A percentile compares a stretch with the other conserved stretches of the same genome.
phyloP scores from a whole-genome alignment of 2,888 invertebrate genomes.

The Cantharis rufa region DNA sequence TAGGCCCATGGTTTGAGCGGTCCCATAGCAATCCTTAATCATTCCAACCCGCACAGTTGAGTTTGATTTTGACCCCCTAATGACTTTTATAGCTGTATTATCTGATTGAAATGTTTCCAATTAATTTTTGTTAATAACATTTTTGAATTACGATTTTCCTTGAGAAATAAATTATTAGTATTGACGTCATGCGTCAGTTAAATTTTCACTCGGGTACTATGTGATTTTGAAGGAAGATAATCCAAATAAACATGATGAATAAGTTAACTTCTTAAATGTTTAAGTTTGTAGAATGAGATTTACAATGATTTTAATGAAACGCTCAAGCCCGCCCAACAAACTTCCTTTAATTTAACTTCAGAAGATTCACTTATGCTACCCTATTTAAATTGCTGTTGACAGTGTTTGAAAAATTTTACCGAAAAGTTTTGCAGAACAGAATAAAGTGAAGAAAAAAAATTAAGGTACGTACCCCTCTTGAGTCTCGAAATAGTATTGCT shows the following conservation, averaged over 20 bases:
- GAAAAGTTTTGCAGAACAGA: too few relatives aligned
- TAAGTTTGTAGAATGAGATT: not conserved
- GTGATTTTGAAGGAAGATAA: not conserved
- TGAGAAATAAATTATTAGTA: not conserved
- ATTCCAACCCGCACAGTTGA: too few relatives aligned
- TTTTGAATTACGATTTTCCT: not conserved
- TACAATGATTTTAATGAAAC: not conserved
- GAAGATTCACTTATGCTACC: not conserved
- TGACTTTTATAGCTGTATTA: not conserved
- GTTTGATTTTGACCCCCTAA: not conserved
- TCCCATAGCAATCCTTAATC: too few relatives aligned
- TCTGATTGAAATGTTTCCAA: not conserved
- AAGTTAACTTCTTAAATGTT: not conserved
- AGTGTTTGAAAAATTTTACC: not conserved
- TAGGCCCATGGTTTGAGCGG: too few relatives aligned
- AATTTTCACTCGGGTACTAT: too few relatives aligned
- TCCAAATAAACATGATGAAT: not conserved
- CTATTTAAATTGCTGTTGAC: not conserved
- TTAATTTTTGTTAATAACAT: not conserved
- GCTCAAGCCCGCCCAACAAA: not conserved
- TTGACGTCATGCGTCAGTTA: too few relatives aligned
- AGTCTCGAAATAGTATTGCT: conserved; percentile 88
- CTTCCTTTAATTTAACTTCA: not conserved
- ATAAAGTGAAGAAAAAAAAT: not conserved
- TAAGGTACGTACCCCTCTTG: conserved; percentile 79